These are phyloP conservation scores for Alaudala cheleensis DNA, from an alignment of 2,113 vertebrate species.

Conservation along the genomic window DNA sequence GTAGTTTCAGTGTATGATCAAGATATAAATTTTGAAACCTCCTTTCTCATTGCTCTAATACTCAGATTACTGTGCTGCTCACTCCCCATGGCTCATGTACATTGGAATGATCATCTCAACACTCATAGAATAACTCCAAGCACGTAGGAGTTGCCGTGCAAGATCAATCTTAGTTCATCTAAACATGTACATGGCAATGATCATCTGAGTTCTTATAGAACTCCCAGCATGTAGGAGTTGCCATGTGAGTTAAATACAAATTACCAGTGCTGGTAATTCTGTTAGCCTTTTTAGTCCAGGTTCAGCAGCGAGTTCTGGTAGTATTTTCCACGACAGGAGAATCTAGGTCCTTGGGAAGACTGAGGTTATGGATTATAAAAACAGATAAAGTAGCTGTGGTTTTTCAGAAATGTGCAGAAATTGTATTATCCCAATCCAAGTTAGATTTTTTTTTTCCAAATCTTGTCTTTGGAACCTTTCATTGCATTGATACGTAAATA, in stretches of 20 bases:
- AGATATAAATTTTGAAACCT: neutral
- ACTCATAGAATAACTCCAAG: neutral
- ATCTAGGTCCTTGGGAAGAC: neutral
- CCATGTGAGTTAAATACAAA: neutral
- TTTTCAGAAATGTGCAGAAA: neutral
- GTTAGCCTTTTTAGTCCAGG: neutral
- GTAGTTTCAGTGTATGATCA: neutral
- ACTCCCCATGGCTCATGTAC: neutral
- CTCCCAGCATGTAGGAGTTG: neutral
- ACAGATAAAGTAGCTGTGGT: neutral
- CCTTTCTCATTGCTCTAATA: neutral
- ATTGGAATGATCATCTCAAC: neutral
- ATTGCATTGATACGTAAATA: neutral
- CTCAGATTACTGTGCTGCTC: neutral
- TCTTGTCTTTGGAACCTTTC: neutral
- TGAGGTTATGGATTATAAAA: neutral
- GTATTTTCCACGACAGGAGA: neutral
- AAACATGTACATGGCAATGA: neutral
- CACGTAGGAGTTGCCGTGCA: neutral
- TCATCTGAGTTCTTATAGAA: neutral
- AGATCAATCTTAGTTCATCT: neutral
- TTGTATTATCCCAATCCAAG: neutral
- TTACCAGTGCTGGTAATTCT: neutral
- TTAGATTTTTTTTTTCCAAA: neutral
- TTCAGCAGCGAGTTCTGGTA: neutral